Conservation (phyloP, 1,140 invertebrate species). For the Nomia melanderi region DNA sequence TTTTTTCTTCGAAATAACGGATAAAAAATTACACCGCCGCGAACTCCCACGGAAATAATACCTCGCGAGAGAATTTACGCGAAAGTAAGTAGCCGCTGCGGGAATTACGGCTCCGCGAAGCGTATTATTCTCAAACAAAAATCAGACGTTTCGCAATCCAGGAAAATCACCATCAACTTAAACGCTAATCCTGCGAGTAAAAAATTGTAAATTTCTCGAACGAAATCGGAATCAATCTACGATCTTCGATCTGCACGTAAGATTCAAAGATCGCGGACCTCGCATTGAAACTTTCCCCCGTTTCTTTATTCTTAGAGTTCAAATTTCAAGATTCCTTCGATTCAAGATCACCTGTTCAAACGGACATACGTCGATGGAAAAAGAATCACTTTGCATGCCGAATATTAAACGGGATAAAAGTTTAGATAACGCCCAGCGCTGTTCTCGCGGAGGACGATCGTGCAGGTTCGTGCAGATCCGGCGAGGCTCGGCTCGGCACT, state of each 20-base stretch:
- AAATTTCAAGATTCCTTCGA: background rate
- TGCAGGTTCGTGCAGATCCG: constrained; percentile 61
- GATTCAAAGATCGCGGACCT: background rate
- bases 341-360: background rate
- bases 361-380: no score
- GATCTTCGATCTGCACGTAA: background rate
- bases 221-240: background rate
- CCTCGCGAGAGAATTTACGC: background rate
- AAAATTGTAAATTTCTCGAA: background rate
- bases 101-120: background rate
- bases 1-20: constrained; percentile 23
- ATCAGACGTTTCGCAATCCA: background rate
- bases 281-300: background rate
- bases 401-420: constrained; percentile 29
- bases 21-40: constrained; percentile 22
- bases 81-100: background rate
- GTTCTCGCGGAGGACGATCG: constrained; percentile 57
- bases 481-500: constrained; percentile 45
- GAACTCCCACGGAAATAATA: background rate
- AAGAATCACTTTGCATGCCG: background rate
- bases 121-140: background rate
- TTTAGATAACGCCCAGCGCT: constrained; percentile 42
- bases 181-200: background rate
- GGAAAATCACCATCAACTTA: background rate
- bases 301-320: background rate